Percentiles rank a stretch among this genome's conserved stretches.
phyloP scores from a whole-genome alignment of 1,140 invertebrate species.

The Macrosteles quadrilineatus region DNA sequence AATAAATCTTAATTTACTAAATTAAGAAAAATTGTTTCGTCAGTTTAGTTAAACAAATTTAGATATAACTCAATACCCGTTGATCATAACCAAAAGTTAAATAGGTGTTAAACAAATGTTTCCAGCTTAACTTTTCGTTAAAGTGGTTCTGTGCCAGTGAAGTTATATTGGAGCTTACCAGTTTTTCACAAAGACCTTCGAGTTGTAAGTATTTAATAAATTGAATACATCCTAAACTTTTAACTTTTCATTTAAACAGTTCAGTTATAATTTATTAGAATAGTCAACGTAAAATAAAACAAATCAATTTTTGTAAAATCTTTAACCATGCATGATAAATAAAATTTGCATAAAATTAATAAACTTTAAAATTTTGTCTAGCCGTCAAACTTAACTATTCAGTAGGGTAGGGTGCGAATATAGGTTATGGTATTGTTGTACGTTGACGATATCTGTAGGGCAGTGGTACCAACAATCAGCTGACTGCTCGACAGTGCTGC shows the following conservation, averaged over 20 bases:
- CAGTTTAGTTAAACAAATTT: no score
- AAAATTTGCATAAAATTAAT: background rate
- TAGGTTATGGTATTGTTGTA: slow-evolving; percentile 10
- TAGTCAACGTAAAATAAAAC: background rate
- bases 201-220: slow-evolving; percentile 11
- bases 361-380: background rate
- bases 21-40: no score
- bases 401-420: slow-evolving; percentile 15
- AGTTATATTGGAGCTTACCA: slow-evolving; percentile 11
- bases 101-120: background rate
- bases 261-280: background rate
- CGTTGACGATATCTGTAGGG: slow-evolving; percentile 6
- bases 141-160: slow-evolving; percentile 8
- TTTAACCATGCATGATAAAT: background rate
- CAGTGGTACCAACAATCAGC: slow-evolving; percentile 8
- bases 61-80: no score
- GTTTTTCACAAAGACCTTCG: background rate
- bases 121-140: background rate
- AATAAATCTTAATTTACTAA: no score
- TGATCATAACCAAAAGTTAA: no score
- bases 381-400: background rate
- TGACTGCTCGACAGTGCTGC: background rate
- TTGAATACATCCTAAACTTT: background rate
- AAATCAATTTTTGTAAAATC: background rate
- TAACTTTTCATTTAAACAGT: background rate